Evolutionary conservation across 1,140 invertebrate genomes (phyloP).

Genomic region (Ooceraea biroi): DNA sequence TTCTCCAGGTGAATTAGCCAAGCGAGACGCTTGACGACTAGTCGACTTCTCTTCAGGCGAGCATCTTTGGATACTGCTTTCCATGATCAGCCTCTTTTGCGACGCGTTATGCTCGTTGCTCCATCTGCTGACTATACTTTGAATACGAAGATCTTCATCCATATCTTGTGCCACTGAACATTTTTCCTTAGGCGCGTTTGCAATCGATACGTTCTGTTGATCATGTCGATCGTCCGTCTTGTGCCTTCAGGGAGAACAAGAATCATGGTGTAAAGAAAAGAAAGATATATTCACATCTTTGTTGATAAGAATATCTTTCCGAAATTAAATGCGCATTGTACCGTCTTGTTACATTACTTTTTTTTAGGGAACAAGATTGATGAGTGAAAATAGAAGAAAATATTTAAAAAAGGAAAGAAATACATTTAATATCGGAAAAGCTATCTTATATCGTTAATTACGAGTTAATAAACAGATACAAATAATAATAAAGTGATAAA

Average conservation of each 20-base stretch:
- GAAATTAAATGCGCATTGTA: slow-evolving; percentile 8
- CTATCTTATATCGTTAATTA: neutral
- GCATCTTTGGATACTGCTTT: too few relatives aligned
- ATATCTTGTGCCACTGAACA: neutral
- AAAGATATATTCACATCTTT: neutral
- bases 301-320: neutral
- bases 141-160: neutral
- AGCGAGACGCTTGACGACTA: neutral
- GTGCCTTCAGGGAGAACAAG: neutral
- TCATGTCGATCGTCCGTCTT: neutral
- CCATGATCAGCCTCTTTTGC: neutral
- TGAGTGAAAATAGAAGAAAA: neutral
- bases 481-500: neutral
- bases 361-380: neutral
- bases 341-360: slow-evolving; percentile 9
- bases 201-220: neutral
- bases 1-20: neutral
- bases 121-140: neutral
- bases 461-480: neutral
- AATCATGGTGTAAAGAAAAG: neutral
- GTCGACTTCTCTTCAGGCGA: neutral
- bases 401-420: neutral
- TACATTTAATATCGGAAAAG: neutral
- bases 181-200: neutral
- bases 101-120: neutral